These are phyloP conservation scores for Philonicus albiceps DNA, from an alignment of 2,888 invertebrate species.

Conservation along the genomic window DNA sequence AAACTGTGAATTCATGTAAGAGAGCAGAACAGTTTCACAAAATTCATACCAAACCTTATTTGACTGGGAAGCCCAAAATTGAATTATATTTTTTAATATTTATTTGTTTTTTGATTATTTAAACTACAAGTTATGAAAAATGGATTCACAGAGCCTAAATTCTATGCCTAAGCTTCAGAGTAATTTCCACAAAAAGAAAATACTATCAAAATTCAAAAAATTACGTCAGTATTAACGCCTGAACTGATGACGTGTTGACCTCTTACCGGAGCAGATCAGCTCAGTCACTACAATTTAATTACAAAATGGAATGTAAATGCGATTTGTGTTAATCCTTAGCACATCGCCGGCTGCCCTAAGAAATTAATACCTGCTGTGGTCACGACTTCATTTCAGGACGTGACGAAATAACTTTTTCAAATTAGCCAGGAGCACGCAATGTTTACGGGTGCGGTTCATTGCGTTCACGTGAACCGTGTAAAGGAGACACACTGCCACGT, in stretches of 20 bases:
- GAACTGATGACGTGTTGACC: not conserved
- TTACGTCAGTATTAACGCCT: not conserved
- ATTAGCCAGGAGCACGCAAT: slow-evolving; percentile 10
- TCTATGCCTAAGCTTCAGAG: no score
- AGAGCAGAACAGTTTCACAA: no score
- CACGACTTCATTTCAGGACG: slow-evolving; percentile 13
- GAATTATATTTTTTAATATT: no score
- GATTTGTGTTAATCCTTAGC: not conserved
- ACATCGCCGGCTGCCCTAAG: not conserved
- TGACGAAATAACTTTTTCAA: slow-evolving; percentile 3
- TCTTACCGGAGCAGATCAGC: not conserved
- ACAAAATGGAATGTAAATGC: slow-evolving; percentile 24
- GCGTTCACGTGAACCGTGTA: not conserved
- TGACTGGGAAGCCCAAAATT: no score
- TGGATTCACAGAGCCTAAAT: no score
- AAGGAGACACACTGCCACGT: not conserved
- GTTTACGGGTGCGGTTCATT: not conserved
- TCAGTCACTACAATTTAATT: not conserved
- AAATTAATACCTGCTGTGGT: slow-evolving; percentile 21
- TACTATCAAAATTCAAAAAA: no score
- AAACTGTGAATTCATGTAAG: no score
- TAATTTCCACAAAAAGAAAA: no score
- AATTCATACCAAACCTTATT: no score
- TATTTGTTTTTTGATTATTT: no score
- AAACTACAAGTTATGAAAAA: no score